Evolutionary conservation across 2,888 invertebrate species (phyloP), one percentile per base, ranked within the genome.

Genomic region (Ferrisia virgata): DNA sequence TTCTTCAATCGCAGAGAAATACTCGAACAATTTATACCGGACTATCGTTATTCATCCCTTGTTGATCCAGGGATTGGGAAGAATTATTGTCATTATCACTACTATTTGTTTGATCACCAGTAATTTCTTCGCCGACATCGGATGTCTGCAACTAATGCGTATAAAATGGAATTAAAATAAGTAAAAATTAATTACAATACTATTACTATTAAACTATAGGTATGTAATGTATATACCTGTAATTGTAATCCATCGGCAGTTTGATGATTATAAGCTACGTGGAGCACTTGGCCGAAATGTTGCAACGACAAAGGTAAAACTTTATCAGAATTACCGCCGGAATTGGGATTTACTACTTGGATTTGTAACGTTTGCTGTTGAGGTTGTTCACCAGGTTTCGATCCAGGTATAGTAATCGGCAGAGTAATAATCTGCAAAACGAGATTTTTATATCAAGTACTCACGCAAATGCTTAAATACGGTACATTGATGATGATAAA

Each of bases 351-450:
- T 40, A 93, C 90, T 86, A 93, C 93, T 89, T 94, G 94, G 85
- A 94, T 94, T 88, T 94, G 94, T 58, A 95, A 93, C 58, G 94
- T 94, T 86, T 92, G 90, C 86, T 90, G 90, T 83, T 89, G 93
- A 86, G 93, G 93, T 0, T 94, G 93, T 87, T 94, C 94, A 86
- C 88, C 87, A 28, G 87, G 87, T 85, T 87, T 87, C 28, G 86
- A 94, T 1, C 94, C 94, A 0, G 94, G 94, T 89, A 94, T 91
- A 13, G 93, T 91, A 86, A 94, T 94, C 39, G 94, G 95, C 88
- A 95, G 89, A n/a, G 94, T 93, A 87, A 95, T 94, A 86, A 94
- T 88, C 86, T 89, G 89, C 88, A 87, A 2, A 88, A 3, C 22
- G 15, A 33, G 31, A 33, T 22, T 11, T 3, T 18, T 18, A 2